Percentiles rank a stretch among this genome's conserved stretches.
These are phyloP conservation scores for Zosterops japonicus DNA, from an alignment of 2,113 vertebrate species.

Conservation along the genomic window DNA sequence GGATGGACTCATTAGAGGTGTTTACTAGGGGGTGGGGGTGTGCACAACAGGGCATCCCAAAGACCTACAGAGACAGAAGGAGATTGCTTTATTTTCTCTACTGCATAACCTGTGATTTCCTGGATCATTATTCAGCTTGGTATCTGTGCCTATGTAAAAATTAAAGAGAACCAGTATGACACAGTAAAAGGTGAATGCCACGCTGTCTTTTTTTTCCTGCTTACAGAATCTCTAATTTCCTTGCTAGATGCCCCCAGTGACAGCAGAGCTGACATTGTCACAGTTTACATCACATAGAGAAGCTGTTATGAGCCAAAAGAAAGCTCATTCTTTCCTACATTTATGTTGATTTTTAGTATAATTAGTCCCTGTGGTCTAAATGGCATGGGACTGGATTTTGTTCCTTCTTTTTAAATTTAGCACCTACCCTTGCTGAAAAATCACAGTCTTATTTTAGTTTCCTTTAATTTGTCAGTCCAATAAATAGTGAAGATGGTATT, in stretches of 20 bases:
- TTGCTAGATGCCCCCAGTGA: not conserved
- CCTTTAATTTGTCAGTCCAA: constrained; percentile 14
- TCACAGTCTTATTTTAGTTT: not conserved
- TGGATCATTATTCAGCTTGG: not conserved
- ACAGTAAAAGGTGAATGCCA: not conserved
- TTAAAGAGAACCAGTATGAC: not conserved
- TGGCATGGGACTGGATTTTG: not conserved
- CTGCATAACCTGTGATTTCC: not conserved
- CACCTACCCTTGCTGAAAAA: not conserved
- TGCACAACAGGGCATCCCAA: not conserved
- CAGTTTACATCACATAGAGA: not conserved
- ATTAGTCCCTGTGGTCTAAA: not conserved
- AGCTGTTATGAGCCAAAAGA: not conserved
- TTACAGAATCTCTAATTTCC: not conserved
- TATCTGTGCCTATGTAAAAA: not conserved
- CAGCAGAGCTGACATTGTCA: not conserved
- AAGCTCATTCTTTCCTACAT: not conserved
- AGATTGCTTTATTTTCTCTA: not conserved
- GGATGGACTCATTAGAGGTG: not conserved
- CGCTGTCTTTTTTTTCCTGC: not conserved
- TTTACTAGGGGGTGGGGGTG: not conserved
- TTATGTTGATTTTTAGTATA: not conserved
- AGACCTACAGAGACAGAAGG: not conserved
- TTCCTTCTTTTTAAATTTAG: not conserved
- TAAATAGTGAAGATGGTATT: constrained; percentile 17